Base-by-base conservation (phyloP, 2,797 vertebrate species). In the Rousettus madagascariensis region DNA sequence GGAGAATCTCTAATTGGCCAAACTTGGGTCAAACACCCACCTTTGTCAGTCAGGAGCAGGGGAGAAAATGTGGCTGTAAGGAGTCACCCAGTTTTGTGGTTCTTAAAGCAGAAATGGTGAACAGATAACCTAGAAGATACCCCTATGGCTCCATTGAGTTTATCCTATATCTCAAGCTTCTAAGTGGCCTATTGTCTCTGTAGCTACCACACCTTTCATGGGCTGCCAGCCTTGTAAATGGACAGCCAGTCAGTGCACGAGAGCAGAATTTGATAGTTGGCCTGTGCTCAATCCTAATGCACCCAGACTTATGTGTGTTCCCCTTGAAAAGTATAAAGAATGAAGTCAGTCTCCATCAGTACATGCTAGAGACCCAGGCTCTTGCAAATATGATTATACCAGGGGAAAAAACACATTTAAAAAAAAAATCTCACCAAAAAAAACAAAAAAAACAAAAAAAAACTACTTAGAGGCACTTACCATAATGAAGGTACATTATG, bases 401-500 rank as follows among this genome's bases (percentile, higher is more conserved):
- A 33, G 3, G 95, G 82, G 86, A 90, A 20, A 63, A 79, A 71
- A 16, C 74, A 75, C 49, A 72, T 59, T 65, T 2, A 86, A 75
- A n/a, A 61, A 78, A 65, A 61, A 79, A 65, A 24, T 41, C 71
- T 36, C 30, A 74, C 77, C 69, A 16, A 46, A 86, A 95, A 87
- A 49, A 65, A n/a, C n/a, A n/a, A n/a, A n/a, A n/a, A n/a, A n/a
- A n/a, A n/a, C n/a, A 33, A 33, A 33, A 33, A 33, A 33, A 2
- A 33, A 33, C 33, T 33, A 33, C 74, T 22, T 61, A 19, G 12
- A 38, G n/a, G 1, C 5, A 46, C n/a, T 89, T 86, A 86, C 26
- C 61, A 75, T 94, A 89, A n/a, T 69, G 72, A 97, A 95, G 78
- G 93, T 61, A 77, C 57, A 85, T 83, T 75, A 97, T 86, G 93